Conservation (phyloP, 1,140 invertebrate genomes). For the Megalopta genalis region DNA sequence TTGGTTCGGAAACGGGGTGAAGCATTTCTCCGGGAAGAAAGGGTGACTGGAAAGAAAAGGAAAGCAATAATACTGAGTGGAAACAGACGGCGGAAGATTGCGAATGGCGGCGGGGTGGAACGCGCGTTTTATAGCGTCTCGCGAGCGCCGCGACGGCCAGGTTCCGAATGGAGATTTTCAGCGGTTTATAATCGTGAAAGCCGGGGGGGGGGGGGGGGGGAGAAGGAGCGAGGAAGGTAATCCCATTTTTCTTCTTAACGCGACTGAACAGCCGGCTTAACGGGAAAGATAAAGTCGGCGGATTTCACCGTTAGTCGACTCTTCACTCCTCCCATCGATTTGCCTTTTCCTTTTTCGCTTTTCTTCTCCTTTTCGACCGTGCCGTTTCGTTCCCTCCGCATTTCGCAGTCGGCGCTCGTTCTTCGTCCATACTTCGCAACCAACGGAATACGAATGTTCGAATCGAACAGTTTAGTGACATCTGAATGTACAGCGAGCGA, state of each 20-base stretch:
- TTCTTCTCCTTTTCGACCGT: constrained; percentile 7
- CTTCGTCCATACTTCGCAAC: too few relatives aligned
- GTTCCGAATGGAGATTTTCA: constrained; percentile 42
- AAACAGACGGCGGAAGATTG: not conserved
- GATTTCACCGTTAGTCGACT: constrained; percentile 51
- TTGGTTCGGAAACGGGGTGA: too few relatives aligned
- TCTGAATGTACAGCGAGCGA: too few relatives aligned
- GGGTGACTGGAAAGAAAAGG: not conserved
- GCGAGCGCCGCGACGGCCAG: not conserved
- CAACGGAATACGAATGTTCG: too few relatives aligned
- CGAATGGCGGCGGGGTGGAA: not conserved
- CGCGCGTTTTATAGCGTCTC: constrained; percentile 6
- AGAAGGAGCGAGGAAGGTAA: constrained; percentile 27
- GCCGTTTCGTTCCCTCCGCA: not conserved
- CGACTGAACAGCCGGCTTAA: constrained; percentile 44
- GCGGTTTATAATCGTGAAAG: constrained; percentile 40
- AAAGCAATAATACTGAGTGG: not conserved
- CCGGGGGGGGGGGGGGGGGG: too few relatives aligned
- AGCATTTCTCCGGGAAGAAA: too few relatives aligned
- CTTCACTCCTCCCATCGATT: constrained; percentile 42
- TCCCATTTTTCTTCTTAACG: constrained; percentile 47
- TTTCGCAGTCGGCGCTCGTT: not conserved
- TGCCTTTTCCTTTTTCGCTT: constrained; percentile 19
- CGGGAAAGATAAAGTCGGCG: constrained; percentile 57
- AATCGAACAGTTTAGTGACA: too few relatives aligned